Conservation (phyloP, 2,797 vertebrate species). For the Syncerus caffer region DNA sequence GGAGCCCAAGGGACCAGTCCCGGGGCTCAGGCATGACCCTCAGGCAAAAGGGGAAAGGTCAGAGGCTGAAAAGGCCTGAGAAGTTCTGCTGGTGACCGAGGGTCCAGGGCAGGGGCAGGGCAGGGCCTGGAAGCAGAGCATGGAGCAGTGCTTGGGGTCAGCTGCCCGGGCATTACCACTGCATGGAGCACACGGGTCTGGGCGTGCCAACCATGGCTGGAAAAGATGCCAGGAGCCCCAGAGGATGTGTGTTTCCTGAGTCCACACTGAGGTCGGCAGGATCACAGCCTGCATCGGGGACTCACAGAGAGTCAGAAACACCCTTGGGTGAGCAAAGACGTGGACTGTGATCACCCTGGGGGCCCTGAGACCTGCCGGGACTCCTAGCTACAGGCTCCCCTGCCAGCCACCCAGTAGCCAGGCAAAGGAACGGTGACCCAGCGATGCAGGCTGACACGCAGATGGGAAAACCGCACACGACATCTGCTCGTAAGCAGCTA, state of each 20-base stretch:
- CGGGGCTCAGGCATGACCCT: neutral
- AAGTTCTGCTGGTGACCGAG: neutral
- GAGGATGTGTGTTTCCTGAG: neutral
- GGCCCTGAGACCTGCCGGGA: neutral
- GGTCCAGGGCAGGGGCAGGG: neutral
- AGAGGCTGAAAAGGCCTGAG: neutral
- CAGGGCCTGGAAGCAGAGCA: neutral
- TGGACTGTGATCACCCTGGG: neutral
- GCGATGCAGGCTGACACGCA: constrained; percentile 51
- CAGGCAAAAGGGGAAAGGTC: neutral
- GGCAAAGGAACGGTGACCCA: constrained; percentile 57
- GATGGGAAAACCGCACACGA: constrained; percentile 3
- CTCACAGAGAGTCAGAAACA: neutral
- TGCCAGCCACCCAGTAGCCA: constrained; percentile 48
- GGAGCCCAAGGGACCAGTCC: neutral
- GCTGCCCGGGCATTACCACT: neutral
- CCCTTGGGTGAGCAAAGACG: neutral
- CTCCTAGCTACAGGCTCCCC: constrained; percentile 29
- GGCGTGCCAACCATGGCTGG: neutral
- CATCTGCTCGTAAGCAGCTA: neutral
- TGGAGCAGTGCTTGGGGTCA: neutral
- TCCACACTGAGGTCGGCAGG: neutral
- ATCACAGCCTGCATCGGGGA: neutral
- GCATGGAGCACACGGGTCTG: neutral
- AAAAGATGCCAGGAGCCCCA: neutral